A percentile compares a stretch with the other conserved stretches of the same genome.
Conservation (phyloP, 2,888 invertebrate species). For the Nysson spinosus region DNA sequence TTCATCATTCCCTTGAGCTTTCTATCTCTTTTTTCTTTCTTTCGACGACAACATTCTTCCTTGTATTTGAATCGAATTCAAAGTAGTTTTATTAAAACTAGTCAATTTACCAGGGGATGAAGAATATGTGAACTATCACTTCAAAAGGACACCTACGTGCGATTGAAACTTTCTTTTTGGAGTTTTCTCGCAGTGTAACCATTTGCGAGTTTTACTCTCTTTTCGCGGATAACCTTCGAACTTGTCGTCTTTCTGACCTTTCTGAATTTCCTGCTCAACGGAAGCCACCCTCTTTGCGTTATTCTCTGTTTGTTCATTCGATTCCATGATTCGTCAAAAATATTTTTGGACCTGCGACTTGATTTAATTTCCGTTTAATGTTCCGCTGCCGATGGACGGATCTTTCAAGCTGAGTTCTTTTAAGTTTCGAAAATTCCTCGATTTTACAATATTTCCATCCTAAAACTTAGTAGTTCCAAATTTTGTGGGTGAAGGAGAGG, state of each 20-base stretch:
- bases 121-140: no score
- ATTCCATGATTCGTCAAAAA: constrained; percentile 51
- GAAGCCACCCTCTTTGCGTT: constrained; percentile 62
- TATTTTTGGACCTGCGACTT: no score
- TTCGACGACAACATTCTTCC: constrained; percentile 52
- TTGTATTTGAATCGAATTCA: not conserved
- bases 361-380: no score
- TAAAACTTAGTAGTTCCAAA: no score
- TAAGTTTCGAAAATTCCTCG: no score
- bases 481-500: no score
- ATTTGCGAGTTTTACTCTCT: constrained; percentile 32
- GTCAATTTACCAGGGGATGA: no score
- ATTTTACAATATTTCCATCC: no score
- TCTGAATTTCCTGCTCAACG: constrained; percentile 60
- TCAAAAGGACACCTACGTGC: no score
- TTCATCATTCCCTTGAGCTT: constrained; percentile 22
- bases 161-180: not conserved
- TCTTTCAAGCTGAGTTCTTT: no score
- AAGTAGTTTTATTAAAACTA: no score
- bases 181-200: constrained; percentile 46
- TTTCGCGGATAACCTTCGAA: constrained; percentile 45
- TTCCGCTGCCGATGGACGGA: no score
- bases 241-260: constrained; percentile 60
- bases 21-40: constrained; percentile 13
- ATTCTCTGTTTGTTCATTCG: constrained; percentile 61